phyloP scores from a whole-genome alignment of 2,797 vertebrate genomes.

The Cyclura pinguis region DNA sequence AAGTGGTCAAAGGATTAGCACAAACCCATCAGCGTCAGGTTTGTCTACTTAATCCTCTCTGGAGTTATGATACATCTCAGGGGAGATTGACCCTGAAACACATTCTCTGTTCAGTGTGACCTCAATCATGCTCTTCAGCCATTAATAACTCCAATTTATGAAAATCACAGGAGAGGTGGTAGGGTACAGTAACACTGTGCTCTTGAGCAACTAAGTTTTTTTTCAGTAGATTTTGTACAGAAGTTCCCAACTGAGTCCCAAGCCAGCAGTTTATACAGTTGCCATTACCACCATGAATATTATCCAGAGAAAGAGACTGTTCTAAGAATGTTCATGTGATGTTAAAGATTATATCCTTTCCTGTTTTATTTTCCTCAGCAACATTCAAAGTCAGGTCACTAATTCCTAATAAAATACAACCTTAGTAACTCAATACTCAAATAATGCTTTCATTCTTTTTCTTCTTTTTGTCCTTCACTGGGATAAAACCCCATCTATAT shows the following conservation, averaged over 20 bases:
- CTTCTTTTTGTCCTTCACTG: constrained; percentile 37
- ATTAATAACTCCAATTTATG: too few relatives aligned
- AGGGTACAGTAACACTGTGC: background rate
- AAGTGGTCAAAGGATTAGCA: too few relatives aligned
- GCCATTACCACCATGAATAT: background rate
- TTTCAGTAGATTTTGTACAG: background rate
- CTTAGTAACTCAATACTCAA: background rate
- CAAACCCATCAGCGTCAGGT: too few relatives aligned
- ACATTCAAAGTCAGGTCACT: constrained; percentile 28
- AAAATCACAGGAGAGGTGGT: too few relatives aligned
- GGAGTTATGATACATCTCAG: too few relatives aligned
- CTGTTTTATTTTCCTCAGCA: background rate
- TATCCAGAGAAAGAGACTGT: background rate
- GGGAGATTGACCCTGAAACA: too few relatives aligned
- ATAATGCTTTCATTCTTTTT: constrained; percentile 26
- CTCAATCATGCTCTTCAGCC: too few relatives aligned
- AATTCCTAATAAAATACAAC: constrained; percentile 28
- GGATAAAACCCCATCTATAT: constrained; percentile 30
- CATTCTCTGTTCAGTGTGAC: too few relatives aligned
- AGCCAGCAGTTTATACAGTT: background rate
- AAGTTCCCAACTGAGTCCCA: background rate
- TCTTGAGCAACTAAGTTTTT: background rate
- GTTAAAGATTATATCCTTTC: background rate
- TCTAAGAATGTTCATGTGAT: background rate
- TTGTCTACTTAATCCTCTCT: too few relatives aligned